Evolutionary conservation across 1,140 invertebrate genomes (phyloP), one percentile per base, ranked within the genome.

Genomic region (Drosophila albomicans): DNA sequence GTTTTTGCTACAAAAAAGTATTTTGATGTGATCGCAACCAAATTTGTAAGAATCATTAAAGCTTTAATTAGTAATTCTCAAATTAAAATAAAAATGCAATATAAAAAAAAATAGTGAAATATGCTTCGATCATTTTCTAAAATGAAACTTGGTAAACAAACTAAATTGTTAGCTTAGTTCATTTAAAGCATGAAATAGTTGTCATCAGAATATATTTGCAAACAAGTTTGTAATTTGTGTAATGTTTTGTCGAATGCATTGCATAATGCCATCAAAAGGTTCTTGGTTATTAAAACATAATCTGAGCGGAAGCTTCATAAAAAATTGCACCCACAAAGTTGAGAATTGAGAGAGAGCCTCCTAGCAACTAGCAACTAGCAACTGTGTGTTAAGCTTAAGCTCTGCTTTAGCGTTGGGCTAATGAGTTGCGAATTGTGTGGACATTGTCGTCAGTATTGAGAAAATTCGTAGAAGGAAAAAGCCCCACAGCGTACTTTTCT

Each of bases 401-500:
- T 81, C 30, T 38, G 35, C 7, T 13, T 43, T 25, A 25, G 41
- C 38, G 35, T 48, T 25, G 45, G 45, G 30, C 59, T 63, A 85
- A 85, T 87, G 82, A 85, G 82, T 87, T 87, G 75, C 56, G 51
- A 82, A 66, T 75, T 78, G 20, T 25, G 20, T 43, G 13, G 63
- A 13, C 52, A 66, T 16, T 73, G 45, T 67, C 46, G 45, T 25
- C 20, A 25, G 20, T 59, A 52, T 72, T 66, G 45, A 66, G 52
- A 48, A 25, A 49, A 38, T 67, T 58, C n/a, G 32, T 43, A 15
- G 56, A 41, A 51, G 25, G 56, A 41, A 51, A 49, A 58, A 51
- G 54, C 62, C 52, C 69, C 45, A 51, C 52, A 66, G 69, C 41
- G 51, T 43, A 35, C 10, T 52, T 51, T 58, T 57, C 48, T 72